These are phyloP conservation scores for Chloroceryle amazona DNA, from an alignment of 2,797 vertebrate genomes.

Conservation along the genomic window DNA sequence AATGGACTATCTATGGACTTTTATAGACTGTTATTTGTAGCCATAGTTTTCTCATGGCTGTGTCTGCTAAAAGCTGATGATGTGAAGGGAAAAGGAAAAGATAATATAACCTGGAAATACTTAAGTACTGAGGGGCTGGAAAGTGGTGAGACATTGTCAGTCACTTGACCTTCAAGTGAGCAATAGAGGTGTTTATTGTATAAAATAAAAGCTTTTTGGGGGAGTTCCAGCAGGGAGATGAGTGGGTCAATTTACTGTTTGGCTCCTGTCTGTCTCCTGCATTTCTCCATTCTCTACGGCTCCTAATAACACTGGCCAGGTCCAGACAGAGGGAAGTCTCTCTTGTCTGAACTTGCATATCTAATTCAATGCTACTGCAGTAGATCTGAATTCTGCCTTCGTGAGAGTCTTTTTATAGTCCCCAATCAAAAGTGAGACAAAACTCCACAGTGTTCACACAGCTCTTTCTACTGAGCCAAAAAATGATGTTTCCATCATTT, in stretches of 20 bases:
- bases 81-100: neutral
- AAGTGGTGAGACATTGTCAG: constrained; percentile 8
- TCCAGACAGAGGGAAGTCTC: neutral
- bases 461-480: neutral
- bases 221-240: constrained; percentile 14
- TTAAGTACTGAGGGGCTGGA: neutral
- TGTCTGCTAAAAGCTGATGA: neutral
- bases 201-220: constrained; percentile 51
- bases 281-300: neutral
- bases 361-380: neutral
- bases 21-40: constrained; percentile 27
- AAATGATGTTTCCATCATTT: neutral
- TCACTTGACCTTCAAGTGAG: constrained; percentile 63
- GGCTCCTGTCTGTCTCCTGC: constrained; percentile 41
- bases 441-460: neutral
- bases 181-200: neutral
- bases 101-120: constrained; percentile 41
- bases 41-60: neutral
- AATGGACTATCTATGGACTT: neutral
- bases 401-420: neutral
- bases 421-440: neutral
- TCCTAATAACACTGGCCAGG: neutral
- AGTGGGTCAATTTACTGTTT: constrained; percentile 57
- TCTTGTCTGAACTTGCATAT: neutral
- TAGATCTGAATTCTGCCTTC: neutral